Conservation (phyloP, 2,797 vertebrate species). For the Pitangus sulphuratus region DNA sequence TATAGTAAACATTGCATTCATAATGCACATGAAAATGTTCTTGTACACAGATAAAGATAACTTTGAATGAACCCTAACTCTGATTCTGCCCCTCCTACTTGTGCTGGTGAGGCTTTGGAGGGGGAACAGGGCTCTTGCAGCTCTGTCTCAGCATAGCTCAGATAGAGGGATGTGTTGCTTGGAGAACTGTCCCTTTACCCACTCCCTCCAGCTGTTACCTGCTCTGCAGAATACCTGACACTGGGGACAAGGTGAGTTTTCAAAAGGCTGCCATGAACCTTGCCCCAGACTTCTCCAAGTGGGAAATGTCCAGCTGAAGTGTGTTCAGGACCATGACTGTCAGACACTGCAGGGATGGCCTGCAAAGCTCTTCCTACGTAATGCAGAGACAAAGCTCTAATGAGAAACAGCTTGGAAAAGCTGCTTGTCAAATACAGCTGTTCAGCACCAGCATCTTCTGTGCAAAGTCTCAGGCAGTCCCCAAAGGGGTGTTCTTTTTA, state of each 20-base stretch:
- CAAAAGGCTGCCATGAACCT: background rate
- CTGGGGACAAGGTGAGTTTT: background rate
- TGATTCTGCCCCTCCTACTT: background rate
- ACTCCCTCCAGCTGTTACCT: background rate
- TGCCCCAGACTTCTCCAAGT: background rate
- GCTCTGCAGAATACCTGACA: background rate
- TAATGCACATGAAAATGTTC: background rate
- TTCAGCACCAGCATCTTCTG: background rate
- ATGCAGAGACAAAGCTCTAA: background rate
- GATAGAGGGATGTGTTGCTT: background rate
- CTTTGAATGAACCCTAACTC: background rate
- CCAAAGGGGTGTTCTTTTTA: background rate
- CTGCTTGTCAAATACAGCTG: background rate
- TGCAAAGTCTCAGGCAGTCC: background rate
- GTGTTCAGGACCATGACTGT: background rate
- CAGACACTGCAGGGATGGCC: background rate
- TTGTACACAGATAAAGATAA: background rate
- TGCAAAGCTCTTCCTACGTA: too few species aligned
- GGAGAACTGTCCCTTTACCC: background rate
- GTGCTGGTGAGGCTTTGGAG: background rate
- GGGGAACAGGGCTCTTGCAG: background rate
- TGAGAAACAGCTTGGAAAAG: slow-evolving; percentile 3
- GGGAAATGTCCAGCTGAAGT: background rate
- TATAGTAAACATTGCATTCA: background rate
- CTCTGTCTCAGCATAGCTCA: background rate